Evolutionary conservation across 2,113 vertebrate genomes (phyloP).

Genomic region (Mirza zaza): DNA sequence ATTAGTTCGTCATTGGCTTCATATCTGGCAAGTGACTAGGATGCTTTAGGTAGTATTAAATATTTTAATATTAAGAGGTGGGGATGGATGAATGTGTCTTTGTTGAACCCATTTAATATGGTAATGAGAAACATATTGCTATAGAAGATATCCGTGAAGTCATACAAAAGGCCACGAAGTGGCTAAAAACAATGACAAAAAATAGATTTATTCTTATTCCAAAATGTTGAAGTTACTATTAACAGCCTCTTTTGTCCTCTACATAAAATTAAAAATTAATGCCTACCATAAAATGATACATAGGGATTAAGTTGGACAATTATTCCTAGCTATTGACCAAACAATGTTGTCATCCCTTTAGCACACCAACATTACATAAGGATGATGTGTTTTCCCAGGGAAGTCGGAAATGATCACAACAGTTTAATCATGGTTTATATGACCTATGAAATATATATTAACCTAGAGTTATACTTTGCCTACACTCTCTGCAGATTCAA

Average conservation of each 20-base stretch:
- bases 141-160: constrained; percentile 52
- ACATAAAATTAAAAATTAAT: constrained; percentile 48
- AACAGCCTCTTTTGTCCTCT: not conserved
- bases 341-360: not conserved
- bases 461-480: not conserved
- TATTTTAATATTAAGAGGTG: not conserved
- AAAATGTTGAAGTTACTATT: constrained; percentile 37
- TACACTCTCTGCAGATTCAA: not conserved
- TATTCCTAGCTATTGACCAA: not conserved
- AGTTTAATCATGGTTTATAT: constrained; percentile 14
- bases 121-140: constrained; percentile 57
- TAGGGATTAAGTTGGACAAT: not conserved
- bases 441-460: not conserved
- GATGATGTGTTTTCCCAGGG: not conserved
- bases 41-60: not conserved
- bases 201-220: constrained; percentile 56
- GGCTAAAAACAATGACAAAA: constrained; percentile 53
- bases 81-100: not conserved
- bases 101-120: constrained; percentile 42
- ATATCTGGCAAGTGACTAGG: not conserved
- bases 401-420: not conserved
- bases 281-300: not conserved
- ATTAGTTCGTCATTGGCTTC: not conserved
- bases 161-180: constrained; percentile 50
- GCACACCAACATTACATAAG: not conserved